Evolutionary conservation across 2,113 vertebrate species (phyloP).

Genomic region (Bufo bufo): DNA sequence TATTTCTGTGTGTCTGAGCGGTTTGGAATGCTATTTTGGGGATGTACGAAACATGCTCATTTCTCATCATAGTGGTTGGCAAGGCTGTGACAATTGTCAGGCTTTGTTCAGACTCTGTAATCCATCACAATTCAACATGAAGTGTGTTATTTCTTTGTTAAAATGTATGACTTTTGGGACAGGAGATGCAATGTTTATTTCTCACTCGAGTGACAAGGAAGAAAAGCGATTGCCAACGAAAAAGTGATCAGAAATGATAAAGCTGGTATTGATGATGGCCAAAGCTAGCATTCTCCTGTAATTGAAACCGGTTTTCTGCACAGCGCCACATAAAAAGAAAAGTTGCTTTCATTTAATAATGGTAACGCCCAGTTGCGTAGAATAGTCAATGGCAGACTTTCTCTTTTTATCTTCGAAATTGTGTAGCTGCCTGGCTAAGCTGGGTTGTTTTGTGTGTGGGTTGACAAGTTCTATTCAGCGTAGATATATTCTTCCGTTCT

Average conservation of each 20-base stretch:
- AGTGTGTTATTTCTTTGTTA: neutral
- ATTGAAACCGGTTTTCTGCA: neutral
- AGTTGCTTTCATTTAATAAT: neutral
- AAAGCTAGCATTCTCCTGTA: neutral
- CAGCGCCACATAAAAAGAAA: neutral
- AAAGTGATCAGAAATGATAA: neutral
- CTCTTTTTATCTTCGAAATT: neutral
- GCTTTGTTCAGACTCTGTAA: neutral
- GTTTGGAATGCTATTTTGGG: neutral
- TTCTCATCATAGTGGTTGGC: neutral
- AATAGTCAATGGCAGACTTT: neutral
- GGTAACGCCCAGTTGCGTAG: neutral
- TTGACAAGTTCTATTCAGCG: neutral
- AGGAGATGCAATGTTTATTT: neutral
- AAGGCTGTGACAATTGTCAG: neutral
- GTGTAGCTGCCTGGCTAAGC: neutral
- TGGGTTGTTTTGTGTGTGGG: neutral
- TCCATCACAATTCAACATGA: neutral
- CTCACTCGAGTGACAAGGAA: neutral
- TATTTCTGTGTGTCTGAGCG: neutral
- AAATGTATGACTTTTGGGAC: neutral
- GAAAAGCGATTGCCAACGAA: neutral
- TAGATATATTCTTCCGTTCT: neutral
- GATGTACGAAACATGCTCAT: neutral
- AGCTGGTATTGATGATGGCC: neutral